Evolutionary conservation across 1,140 invertebrate species (phyloP), one percentile per base, ranked within the genome.

Genomic region (Capitella teleta): DNA sequence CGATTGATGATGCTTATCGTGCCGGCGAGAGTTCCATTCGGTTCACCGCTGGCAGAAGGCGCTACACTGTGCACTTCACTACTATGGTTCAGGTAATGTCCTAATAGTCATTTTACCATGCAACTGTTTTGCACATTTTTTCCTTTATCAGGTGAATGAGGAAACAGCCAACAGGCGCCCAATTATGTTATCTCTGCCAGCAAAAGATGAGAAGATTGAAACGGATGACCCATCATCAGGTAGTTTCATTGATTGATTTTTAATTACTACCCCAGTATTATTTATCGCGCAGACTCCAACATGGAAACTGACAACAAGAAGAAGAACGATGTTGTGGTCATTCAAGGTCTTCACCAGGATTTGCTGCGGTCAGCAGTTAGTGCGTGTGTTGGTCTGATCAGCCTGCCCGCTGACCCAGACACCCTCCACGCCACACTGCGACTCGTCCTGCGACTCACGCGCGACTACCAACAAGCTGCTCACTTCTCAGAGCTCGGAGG

Each of bases 1-100:
- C 81, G 1, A 89, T 91, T 28, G 85, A 89, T 60, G 82, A 87
- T 56, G 85, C 87, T 0, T 91, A 87, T 61, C 82, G 79, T 72
- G 76, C 77, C 45, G 86, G 86, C 1, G 85, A 89, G 54, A 76
- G 76, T 23, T 82, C 76, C 59, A 78, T 86, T 0, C 74, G 64
- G 55, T 83, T 89, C 54, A 79, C 78, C 23, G 85, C 82, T 58
- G 83, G 84, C 0, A 67, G 87, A 16, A 75, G 86, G 57, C 73
- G 82, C 32, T 91, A 90, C 61, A 79, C 82, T 0, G 83, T 90
- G 6, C 83, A 84, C 30, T 87, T 90, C 60, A 80, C 78, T 21
- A 81, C 80, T 45, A 89, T 90, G 86, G 79, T 85, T 1, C 86
- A 88, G 75, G 80, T 85, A 55, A 43, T 24, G 40, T 28, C 12